Base-by-base conservation (phyloP, 2,888 invertebrate genomes). In the Meiosimyza platycephala region DNA sequence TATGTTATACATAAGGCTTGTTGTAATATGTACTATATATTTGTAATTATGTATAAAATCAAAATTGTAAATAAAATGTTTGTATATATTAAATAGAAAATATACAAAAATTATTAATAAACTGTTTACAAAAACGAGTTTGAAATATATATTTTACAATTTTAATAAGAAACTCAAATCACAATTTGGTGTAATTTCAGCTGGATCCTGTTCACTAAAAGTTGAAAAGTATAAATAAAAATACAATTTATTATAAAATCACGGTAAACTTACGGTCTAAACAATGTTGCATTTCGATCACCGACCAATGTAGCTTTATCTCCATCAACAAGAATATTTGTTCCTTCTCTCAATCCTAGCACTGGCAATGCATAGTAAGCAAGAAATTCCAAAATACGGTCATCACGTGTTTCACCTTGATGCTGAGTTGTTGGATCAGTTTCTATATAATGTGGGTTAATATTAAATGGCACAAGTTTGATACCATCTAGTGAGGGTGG, bases 391-490 rank as follows among this genome's bases (percentile, higher is more conserved):
- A 81, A 77, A 74, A 95, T 92, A 79, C 94, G 89, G 81, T 93
- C 90, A 81, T 94, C 93, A 78, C 94, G 89, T 3, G 94, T 94
- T 87, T 95, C 94, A 15, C 94, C 95, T 88, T 92, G 93, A 84
- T 95, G 95, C 79, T 86, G 88, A 78, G 86, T 89, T 28, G 78
- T 75, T 12, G 88, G 87, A 77, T 91, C 89, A 40, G 89, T 85
- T 76, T 95, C 94, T 78, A 93, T 86, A 83, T 94, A 95, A 86
- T 95, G 95, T 12, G 95, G 94, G 85, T 95, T 95, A 74, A 95
- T 94, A 84, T 95, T 95, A 84, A 95, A 94, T 6, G 94, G 93
- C 15, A 95, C 91, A 71, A 95, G 88, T 52, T 89, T 89, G 62
- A 95, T 88, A 0, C 92, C 94, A 76, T 91, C 88, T 86, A 95